Evolutionary conservation across 2,888 invertebrate species (phyloP).

Genomic region (Ceramica pisi): DNA sequence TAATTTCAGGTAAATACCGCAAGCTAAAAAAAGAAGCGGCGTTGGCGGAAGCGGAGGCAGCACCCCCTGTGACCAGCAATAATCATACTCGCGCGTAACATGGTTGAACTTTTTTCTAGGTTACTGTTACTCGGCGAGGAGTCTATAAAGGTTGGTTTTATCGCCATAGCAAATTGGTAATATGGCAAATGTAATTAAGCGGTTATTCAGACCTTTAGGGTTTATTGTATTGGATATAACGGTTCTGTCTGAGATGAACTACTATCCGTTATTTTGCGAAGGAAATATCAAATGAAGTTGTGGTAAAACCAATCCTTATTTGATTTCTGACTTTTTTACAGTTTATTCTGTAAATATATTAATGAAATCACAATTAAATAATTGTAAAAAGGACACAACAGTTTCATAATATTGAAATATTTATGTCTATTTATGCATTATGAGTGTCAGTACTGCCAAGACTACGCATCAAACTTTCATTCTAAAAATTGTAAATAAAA

Average conservation of each 20-base stretch:
- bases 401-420: slow-evolving; percentile 27
- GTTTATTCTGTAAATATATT: slow-evolving; percentile 48
- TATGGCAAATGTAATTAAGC: not conserved
- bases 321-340: slow-evolving; percentile 28
- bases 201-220: not conserved
- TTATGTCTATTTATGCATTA: slow-evolving; percentile 18
- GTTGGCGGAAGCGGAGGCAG: slow-evolving; percentile 84
- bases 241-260: not conserved
- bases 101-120: slow-evolving; percentile 19
- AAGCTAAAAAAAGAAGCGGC: slow-evolving; percentile 91
- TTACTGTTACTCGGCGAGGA: not conserved
- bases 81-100: slow-evolving; percentile 85
- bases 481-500: slow-evolving; percentile 65
- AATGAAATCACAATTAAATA: slow-evolving; percentile 20
- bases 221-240: not conserved
- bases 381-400: slow-evolving; percentile 40
- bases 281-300: not conserved
- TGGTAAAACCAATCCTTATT: slow-evolving; percentile 14
- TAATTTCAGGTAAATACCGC: slow-evolving; percentile 91
- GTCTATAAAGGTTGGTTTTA: slow-evolving; percentile 22
- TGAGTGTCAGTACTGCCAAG: slow-evolving; percentile 58
- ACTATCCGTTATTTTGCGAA: not conserved
- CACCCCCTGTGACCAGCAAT: slow-evolving; percentile 85
- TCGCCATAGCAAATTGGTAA: not conserved
- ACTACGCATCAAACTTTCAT: slow-evolving; percentile 38